Percentiles rank a stretch among this genome's conserved stretches.
Conservation (phyloP, 2,888 invertebrate species). For the Dicranocentrus wangi region DNA sequence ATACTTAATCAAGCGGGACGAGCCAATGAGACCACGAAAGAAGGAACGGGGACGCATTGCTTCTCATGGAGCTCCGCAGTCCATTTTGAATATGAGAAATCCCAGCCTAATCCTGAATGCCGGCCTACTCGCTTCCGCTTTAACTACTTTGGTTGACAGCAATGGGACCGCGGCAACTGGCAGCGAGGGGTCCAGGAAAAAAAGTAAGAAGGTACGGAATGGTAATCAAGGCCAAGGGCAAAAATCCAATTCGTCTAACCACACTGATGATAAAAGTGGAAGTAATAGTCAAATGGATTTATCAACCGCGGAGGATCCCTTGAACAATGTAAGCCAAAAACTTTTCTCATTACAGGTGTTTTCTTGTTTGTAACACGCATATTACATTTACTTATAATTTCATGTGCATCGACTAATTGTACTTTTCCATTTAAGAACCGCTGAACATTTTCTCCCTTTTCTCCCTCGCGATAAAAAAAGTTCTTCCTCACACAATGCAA, state of each 20-base stretch:
- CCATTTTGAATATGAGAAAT: constrained; percentile 66
- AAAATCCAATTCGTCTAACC: not conserved
- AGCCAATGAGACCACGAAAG: constrained; percentile 79
- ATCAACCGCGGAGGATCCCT: constrained; percentile 56
- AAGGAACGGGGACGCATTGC: constrained; percentile 65
- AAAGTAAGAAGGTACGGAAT: constrained; percentile 48
- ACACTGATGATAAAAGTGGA: constrained; percentile 52
- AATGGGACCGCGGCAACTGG: constrained; percentile 41
- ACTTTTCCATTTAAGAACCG: no score
- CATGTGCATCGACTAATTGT: no score
- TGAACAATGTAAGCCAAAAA: constrained; percentile 56
- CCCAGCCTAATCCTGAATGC: constrained; percentile 72
- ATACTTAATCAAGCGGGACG: constrained; percentile 88
- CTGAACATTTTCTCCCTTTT: no score
- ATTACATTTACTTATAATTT: no score
- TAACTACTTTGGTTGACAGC: constrained; percentile 65
- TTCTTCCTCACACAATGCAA: no score
- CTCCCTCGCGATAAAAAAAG: no score
- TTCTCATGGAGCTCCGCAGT: constrained; percentile 56
- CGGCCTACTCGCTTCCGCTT: constrained; percentile 70
- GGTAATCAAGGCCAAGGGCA: constrained; percentile 60
- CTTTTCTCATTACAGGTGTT: no score
- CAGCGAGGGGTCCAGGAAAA: constrained; percentile 50
- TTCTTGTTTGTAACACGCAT: no score
- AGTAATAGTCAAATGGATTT: constrained; percentile 67